These are phyloP conservation scores for Eucera pruinosa DNA, from an alignment of 2,888 invertebrate species.

Conservation along the genomic window DNA sequence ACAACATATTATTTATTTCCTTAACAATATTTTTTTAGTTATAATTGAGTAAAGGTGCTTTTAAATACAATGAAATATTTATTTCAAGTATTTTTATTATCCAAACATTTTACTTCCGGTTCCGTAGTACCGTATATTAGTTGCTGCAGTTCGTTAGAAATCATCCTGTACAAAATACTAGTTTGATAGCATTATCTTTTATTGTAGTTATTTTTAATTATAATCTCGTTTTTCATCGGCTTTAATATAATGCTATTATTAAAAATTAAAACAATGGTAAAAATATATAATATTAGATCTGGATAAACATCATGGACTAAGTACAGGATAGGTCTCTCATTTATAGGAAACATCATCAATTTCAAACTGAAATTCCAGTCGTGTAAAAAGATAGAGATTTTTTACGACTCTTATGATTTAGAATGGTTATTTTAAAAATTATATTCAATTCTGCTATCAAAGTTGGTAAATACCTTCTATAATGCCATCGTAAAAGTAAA, in stretches of 20 bases:
- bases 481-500: no score
- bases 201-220: not conserved
- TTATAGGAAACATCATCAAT: no score
- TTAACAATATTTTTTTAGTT: not conserved
- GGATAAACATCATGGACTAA: no score
- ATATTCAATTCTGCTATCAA: no score
- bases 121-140: not conserved
- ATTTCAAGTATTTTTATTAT: not conserved
- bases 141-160: not conserved
- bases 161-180: not conserved
- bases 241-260: constrained; percentile 1
- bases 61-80: not conserved
- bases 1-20: constrained; percentile 5
- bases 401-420: no score
- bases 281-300: not conserved
- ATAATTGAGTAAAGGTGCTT: not conserved
- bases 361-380: no score
- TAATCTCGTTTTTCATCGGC: not conserved
- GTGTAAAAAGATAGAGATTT: no score
- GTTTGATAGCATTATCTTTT: not conserved
- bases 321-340: no score
- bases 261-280: not conserved
- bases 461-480: no score
- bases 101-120: constrained; percentile 2
- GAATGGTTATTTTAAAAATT: no score